Percentiles rank a stretch among this genome's conserved stretches.
phyloP scores from a whole-genome alignment of 2,888 invertebrate genomes.

The Autographa gamma region DNA sequence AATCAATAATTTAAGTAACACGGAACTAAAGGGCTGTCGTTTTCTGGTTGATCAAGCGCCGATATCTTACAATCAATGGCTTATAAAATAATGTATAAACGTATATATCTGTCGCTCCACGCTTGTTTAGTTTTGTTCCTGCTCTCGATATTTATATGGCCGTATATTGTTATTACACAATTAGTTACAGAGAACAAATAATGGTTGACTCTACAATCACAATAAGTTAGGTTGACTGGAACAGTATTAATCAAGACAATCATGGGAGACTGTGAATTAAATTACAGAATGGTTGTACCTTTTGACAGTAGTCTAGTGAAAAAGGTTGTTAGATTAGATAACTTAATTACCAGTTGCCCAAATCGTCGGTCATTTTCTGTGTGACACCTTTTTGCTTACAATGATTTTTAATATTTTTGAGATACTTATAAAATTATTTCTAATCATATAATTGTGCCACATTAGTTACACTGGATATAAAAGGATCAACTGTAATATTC shows the following conservation, averaged over 20 bases:
- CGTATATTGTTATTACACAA: slow-evolving; percentile 38
- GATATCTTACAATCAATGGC: slow-evolving; percentile 57
- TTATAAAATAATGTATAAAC: slow-evolving; percentile 40
- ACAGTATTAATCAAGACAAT: neutral
- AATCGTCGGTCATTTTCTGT: no score
- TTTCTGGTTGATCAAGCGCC: slow-evolving; percentile 40
- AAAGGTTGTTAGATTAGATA: no score
- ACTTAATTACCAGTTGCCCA: no score
- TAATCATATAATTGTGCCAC: no score
- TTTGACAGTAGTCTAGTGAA: no score
- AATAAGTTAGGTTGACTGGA: neutral
- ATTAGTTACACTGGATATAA: neutral
- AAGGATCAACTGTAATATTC: neutral
- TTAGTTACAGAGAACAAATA: slow-evolving; percentile 11
- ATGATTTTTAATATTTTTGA: no score
- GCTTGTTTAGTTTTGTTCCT: slow-evolving; percentile 50
- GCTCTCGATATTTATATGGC: slow-evolving; percentile 40
- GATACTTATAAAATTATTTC: no score
- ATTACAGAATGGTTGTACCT: neutral
- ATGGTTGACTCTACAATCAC: neutral
- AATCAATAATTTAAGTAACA: neutral
- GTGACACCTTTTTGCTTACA: no score
- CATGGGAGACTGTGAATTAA: neutral
- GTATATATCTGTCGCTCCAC: slow-evolving; percentile 37
- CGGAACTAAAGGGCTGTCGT: slow-evolving; percentile 1